Base-by-base conservation (phyloP, 2,797 vertebrate species). In the Betta splendens region DNA sequence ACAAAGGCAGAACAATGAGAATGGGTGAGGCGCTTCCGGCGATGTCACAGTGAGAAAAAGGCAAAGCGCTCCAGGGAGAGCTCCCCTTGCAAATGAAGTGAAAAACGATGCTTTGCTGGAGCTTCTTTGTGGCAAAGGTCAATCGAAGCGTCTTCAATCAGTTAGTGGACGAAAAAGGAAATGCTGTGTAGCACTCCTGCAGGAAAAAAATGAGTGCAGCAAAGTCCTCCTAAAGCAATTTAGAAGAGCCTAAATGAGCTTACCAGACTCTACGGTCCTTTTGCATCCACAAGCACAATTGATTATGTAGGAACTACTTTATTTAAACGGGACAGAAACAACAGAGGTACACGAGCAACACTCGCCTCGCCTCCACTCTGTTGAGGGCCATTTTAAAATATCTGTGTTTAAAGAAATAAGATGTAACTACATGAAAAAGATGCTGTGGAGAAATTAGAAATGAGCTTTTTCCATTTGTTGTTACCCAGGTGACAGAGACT, bases 401-500 rank as follows among this genome's bases (percentile, higher is more conserved):
- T n/a, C n/a, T n/a, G n/a, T 20, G 6, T 52, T 2, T 44, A 3
- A 48, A 44, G 23, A n/a, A 29, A 22, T 25, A 3, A 5, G n/a
- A 39, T 38, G 46, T 46, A 56, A 32, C 13, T 26, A 22, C 23
- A 3, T 46, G 12, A 45, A 49, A 51, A 35, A 7, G 26, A 47
- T 45, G 48, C 26, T 18, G 16, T 44, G 4, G 37, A 31, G 35
- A 61, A 66, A 52, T 51, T 35, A 44, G 45, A 55, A 79, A 61
- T 47, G 5, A 22, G 38, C n/a, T 40, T 40, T 81, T 13, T 72
- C n/a, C n/a, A 28, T 80, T 70, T 89, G 65, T 89, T 80, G 81
- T 91, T 89, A 49, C 76, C 68, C 89, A 99, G 97, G 97, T 99
- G 85, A 98, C 96, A 58, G 97, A 99, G 91, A 99, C 96, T 1